Evolutionary conservation across 2,797 vertebrate species (phyloP), one percentile per base, ranked within the genome.

Genomic region (Mallotus villosus): DNA sequence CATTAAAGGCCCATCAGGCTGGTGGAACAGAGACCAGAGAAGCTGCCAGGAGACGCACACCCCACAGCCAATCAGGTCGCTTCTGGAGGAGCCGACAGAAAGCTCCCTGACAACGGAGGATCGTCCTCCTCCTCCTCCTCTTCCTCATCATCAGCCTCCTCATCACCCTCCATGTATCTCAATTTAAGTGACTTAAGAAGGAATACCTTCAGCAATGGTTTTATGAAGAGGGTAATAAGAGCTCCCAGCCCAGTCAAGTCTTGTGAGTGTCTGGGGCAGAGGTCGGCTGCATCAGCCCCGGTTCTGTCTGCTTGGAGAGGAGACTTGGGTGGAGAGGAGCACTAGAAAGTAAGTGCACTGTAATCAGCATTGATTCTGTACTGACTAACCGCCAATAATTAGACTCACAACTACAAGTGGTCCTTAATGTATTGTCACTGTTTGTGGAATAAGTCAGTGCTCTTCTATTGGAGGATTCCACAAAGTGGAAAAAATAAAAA

Each of bases 61-160:
- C 24, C 72, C 24, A 57, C 70, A 82, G 78, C 86, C 88, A 90
- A 90, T 90, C 90, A 90, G 80, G 57, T 79, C 82, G 86, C 83
- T 87, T 72, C 70, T 70, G 79, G 63, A 79, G 80, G 77, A 78
- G 76, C 27, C 3, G 53, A 16, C 74, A 76, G 67, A 41, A 77
- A 69, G 78, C 78, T 83, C 83, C 88, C 76, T 85, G 85, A 86
- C 88, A 87, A 91, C 88, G 78, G 75, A 75, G 81, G 82, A 68
- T 74, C 85, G 79, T 86, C 11, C 24, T 24, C 68, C 85, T 87
- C 77, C 85, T 87, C 77, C 21, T 61, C 37, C 83, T 86, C 11
- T 37, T 24, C 68, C 85, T 87, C 77, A 82, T 87, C 84, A 24
- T 61, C 37, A 0, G 22, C 22, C 41, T 34, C 11, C 24, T 24